Base-by-base conservation (phyloP, 2,888 invertebrate species). In the Agriotes lineatus region DNA sequence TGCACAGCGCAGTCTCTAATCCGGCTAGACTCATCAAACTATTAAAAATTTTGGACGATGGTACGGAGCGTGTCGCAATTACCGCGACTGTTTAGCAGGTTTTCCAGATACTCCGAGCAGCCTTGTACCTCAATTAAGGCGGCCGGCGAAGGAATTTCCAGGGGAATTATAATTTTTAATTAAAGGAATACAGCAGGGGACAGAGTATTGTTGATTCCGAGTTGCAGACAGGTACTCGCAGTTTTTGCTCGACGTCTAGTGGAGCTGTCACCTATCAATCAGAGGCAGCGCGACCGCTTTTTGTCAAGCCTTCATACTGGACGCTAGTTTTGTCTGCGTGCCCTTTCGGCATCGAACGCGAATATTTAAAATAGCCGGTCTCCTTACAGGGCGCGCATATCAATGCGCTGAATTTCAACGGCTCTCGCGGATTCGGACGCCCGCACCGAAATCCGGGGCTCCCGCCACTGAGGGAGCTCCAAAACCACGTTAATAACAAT, bases 251-350 rank as follows among this genome's bases (percentile, higher is more conserved):
- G 73, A 81, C 80, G 83, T 83, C 83, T 83, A 82, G 82, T 77
- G 81, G 78, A 76, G 77, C 82, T 83, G 84, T 84, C 84, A 84
- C 83, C 83, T 84, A 84, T 84, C 84, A 84, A 84, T 84, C 84
- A 84, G 81, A 78, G 78, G 81, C 75, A 80, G 82, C 82, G 83
- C 80, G 82, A 83, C 84, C 82, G 80, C 84, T 84, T 84, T 84
- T 84, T 84, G 84, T 84, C 84, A 84, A 83, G 80, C 80, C 81
- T 80, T 83, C 83, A 82, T 83, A 83, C 83, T 80, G 81, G 80
- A 81, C 82, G 80, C 81, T 82, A 81, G 82, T 80, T 81, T 80
- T 78, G 79, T 79, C 78, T 78, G 76, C 72, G 76, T 71, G 74
- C 72, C 73, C 75, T 76, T 76, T 75, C 78, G 79, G 76, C 78